phyloP scores from a whole-genome alignment of 2,797 vertebrate species.

The Sarcoramphus papa region DNA sequence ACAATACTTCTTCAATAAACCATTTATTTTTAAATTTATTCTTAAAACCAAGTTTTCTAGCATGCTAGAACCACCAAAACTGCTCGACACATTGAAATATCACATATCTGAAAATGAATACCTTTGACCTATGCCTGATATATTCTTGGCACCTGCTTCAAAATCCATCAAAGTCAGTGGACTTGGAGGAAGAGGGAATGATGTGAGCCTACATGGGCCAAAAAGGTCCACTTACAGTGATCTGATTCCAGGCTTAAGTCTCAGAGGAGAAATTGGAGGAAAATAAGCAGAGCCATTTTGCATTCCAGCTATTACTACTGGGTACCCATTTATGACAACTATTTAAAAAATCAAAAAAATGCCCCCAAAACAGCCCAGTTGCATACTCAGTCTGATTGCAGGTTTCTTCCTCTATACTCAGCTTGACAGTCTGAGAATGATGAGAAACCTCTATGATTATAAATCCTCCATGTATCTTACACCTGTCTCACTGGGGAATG shows the following conservation, averaged over 20 bases:
- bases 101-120: not conserved
- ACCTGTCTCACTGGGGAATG: not conserved
- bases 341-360: not conserved
- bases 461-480: not conserved
- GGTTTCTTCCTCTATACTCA: not conserved
- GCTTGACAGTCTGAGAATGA: not conserved
- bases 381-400: not conserved
- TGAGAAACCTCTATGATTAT: not conserved
- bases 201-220: not conserved
- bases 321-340: not conserved
- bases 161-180: not conserved
- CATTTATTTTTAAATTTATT: not conserved
- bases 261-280: not conserved
- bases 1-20: not conserved
- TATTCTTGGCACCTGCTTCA: not conserved
- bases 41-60: not conserved
- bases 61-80: not conserved
- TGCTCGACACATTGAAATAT: not conserved
- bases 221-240: not conserved
- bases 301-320: not conserved
- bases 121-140: not conserved
- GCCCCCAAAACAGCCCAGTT: not conserved
- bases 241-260: not conserved
- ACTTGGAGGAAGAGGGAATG: not conserved
- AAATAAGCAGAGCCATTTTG: not conserved